Base-by-base conservation (phyloP, 2,113 vertebrate species). In the Daubentonia madagascariensis region DNA sequence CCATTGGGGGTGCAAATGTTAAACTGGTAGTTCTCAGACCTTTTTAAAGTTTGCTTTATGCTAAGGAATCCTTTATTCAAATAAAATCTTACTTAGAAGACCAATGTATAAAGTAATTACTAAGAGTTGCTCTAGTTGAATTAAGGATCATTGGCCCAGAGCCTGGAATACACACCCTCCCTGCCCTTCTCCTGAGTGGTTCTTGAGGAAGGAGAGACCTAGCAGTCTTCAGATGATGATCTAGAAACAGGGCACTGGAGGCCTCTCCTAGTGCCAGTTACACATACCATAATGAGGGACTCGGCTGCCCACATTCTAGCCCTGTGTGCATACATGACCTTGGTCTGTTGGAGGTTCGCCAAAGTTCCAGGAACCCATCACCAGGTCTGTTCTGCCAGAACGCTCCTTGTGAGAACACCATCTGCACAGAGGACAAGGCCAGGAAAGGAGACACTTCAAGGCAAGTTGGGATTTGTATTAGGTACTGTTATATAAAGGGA, bases 201-300 rank as follows among this genome's bases (percentile, higher is more conserved):
- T 95, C 61, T 22, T 59, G 35, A 83, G 6, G 37, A 32, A 40
- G 1, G n/a, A 37, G 70, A 43, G 11, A 78, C 13, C 3, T 48
- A 20, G 16, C 75, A 59, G n/a, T 54, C n/a, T 73, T 23, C 32
- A 13, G 22, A 23, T 68, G 20, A 32, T 25, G 8, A 52, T 52
- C 65, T 30, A 32, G 45, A 45, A 48, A 45, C 6, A 12, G 30
- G 5, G 59, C 32, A 11, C 57, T 20, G 11, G 23, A 63, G 68
- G n/a, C 28, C 52, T 48, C 35, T 61, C 8, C 7, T 81, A 16
- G 23, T 9, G 25, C 25, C 20, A 23, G 20, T 30, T 81, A 4
- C 22, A 4, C n/a, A 37, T 32, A 1, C 76, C 14, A 23, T 6
- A 18, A 8, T 0, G 4, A 35, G 50, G 18, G 48, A 54, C 3